Evolutionary conservation across 2,113 vertebrate genomes (phyloP).

Genomic region (Hymenochirus boettgeri): DNA sequence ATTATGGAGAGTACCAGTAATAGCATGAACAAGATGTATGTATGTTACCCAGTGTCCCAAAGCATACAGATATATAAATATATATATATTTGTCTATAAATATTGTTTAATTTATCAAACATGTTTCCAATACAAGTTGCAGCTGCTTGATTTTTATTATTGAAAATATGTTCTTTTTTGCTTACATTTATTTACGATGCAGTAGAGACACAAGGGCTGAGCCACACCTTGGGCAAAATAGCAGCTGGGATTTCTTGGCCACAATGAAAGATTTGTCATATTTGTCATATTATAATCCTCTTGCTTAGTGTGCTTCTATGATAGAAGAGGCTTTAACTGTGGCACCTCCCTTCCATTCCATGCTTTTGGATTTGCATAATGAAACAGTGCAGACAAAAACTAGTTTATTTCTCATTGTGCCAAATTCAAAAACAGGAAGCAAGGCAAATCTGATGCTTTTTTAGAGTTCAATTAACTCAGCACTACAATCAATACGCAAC

Average conservation of each 20-base stretch:
- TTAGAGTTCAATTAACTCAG: too few species aligned
- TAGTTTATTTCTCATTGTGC: neutral
- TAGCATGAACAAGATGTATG: too few species aligned
- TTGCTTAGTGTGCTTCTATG: conserved; percentile 4
- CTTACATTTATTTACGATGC: conserved; percentile 19
- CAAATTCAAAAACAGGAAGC: neutral
- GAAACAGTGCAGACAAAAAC: neutral
- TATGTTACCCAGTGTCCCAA: too few species aligned
- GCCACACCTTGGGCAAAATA: neutral
- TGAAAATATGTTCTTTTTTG: too few species aligned
- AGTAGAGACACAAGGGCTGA: conserved; percentile 8
- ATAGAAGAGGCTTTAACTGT: neutral
- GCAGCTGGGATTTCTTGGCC: neutral
- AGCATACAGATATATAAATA: too few species aligned
- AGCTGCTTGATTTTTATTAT: too few species aligned
- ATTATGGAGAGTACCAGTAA: too few species aligned
- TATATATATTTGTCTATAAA: too few species aligned
- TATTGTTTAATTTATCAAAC: too few species aligned
- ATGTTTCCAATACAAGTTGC: too few species aligned
- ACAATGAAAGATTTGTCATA: conserved; percentile 5
- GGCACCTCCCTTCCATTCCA: conserved; percentile 15
- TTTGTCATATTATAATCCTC: neutral
- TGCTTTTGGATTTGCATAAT: neutral
- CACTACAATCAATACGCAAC: too few species aligned
- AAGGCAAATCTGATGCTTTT: neutral